These are phyloP conservation scores for Loris lydekkerianus DNA, from an alignment of 2,797 vertebrate species.

Conservation along the genomic window DNA sequence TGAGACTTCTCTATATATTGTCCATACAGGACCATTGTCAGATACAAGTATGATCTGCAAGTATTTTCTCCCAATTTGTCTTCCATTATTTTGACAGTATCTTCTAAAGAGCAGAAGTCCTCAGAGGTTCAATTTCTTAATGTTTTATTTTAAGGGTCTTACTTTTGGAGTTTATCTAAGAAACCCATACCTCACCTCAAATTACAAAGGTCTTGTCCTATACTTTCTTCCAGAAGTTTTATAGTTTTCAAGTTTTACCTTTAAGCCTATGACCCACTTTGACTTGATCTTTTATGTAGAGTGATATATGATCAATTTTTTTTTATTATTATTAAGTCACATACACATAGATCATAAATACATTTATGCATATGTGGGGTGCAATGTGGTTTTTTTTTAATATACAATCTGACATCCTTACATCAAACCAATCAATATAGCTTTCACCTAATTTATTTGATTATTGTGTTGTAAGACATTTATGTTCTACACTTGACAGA, in stretches of 20 bases:
- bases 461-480: too few species aligned
- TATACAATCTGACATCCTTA: too few species aligned
- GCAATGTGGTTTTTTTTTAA: too few species aligned
- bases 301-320: background rate
- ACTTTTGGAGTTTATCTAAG: background rate
- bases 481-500: too few species aligned
- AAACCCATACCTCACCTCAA: background rate
- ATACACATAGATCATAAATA: too few species aligned
- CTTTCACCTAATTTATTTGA: too few species aligned
- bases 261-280: background rate
- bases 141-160: background rate
- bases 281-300: background rate
- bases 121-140: background rate
- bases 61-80: background rate
- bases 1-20: background rate
- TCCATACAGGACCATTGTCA: background rate
- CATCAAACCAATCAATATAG: too few species aligned
- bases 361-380: too few species aligned
- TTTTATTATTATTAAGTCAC: too few species aligned
- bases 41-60: background rate
- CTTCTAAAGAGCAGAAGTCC: background rate
- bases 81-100: background rate
- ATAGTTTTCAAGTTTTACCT: background rate
- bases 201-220: background rate
- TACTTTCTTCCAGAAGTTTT: slow-evolving; percentile 10